phyloP scores from a whole-genome alignment of 2,888 invertebrate species.

The Mongoloraphidia duomilia region DNA sequence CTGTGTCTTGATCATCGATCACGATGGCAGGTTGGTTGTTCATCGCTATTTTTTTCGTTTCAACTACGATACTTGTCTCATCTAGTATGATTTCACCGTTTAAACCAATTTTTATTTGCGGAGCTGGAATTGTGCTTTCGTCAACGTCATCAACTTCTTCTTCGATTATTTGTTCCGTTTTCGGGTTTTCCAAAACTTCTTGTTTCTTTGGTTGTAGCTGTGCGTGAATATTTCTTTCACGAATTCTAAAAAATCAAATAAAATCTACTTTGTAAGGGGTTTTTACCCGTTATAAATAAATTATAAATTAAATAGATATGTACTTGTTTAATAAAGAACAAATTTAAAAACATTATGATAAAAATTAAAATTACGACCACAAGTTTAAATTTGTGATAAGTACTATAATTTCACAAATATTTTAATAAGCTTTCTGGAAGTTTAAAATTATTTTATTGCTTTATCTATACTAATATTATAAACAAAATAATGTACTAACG shows the following conservation, averaged over 20 bases:
- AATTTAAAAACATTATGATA: neutral
- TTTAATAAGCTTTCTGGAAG: neutral
- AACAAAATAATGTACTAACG: constrained; percentile 29
- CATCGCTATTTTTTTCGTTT: constrained; percentile 48
- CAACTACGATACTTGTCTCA: constrained; percentile 69
- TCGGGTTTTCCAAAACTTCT: neutral
- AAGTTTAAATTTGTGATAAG: neutral
- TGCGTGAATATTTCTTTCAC: neutral
- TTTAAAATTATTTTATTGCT: neutral
- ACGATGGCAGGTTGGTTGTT: constrained; percentile 52
- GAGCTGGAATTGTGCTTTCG: constrained; percentile 46
- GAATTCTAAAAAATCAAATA: too few relatives aligned
- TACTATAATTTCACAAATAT: neutral
- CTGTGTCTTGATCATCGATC: constrained; percentile 40
- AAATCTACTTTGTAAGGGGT: too few relatives aligned
- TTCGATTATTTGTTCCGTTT: constrained; percentile 11
- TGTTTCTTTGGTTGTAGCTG: neutral
- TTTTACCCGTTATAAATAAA: too few relatives aligned
- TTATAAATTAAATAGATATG: too few relatives aligned
- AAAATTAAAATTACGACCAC: neutral
- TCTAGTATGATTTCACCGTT: constrained; percentile 76
- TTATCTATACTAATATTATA: neutral
- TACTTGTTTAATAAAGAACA: too few relatives aligned
- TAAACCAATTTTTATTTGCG: constrained; percentile 73
- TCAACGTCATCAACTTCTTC: constrained; percentile 21